These are phyloP conservation scores for Girardia tigrina DNA, from an alignment of 2,888 invertebrate species.

Conservation along the genomic window DNA sequence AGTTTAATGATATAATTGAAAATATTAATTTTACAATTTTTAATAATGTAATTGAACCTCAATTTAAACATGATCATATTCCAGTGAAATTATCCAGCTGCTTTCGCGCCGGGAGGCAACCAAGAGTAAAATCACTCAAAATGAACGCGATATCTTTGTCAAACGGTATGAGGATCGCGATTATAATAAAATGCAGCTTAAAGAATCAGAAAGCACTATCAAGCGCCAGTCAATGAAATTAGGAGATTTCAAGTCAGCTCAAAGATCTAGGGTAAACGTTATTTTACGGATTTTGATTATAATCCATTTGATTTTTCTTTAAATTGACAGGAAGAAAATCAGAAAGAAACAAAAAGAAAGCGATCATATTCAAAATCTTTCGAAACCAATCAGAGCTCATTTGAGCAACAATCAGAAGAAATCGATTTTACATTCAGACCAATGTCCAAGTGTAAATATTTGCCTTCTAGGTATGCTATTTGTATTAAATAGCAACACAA, in stretches of 20 bases:
- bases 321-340: neutral
- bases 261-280: neutral
- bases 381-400: slow-evolving; percentile 13
- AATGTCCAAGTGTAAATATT: slow-evolving; percentile 9
- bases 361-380: neutral
- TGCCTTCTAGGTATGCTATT: slow-evolving; percentile 15
- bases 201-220: slow-evolving; percentile 8
- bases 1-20: too few relatives aligned
- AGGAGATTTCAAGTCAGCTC: slow-evolving; percentile 7
- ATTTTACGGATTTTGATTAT: too few relatives aligned
- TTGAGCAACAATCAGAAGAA: slow-evolving; percentile 14
- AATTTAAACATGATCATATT: too few relatives aligned
- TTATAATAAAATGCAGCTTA: neutral
- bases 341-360: slow-evolving; percentile 13
- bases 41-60: too few relatives aligned
- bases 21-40: too few relatives aligned
- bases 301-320: neutral
- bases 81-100: neutral
- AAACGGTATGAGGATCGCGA: slow-evolving; percentile 6
- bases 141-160: slow-evolving; percentile 12
- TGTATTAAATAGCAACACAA: neutral
- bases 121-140: slow-evolving; percentile 5
- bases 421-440: slow-evolving; percentile 10
- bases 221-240: slow-evolving; percentile 6
- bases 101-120: neutral